Base-by-base conservation (phyloP, 2,797 vertebrate genomes). In the Ptychobarbus kaznakovi region DNA sequence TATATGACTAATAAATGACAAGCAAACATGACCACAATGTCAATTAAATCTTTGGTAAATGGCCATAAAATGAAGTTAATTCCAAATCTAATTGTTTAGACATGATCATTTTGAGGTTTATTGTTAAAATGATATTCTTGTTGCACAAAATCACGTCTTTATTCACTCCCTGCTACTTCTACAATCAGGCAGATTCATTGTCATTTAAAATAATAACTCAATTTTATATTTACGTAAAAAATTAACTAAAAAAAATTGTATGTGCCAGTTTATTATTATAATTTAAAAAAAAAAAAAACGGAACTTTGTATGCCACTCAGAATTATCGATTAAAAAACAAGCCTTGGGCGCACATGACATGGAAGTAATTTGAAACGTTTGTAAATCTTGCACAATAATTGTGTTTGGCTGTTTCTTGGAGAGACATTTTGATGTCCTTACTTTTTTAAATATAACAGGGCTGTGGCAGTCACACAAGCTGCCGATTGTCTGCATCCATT, bases 401-500 rank as follows among this genome's bases (percentile, higher is more conserved):
- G 44, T 28, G 11, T 79, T 87, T 38, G 40, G 22, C 49, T 40
- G 74, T 69, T 86, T 84, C 74, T 87, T 70, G 13, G 77, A 73
- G 69, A 83, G 76, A 69, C 35, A 18, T 80, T 66, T 49, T 74
- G 56, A 81, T 83, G 72, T 74, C 74, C 83, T 53, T 63, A 69
- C 85, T 85, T 73, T 79, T 72, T 82, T 2, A 79, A 85, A 80
- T 68, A 51, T 66, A 65, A 32, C 28, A 82, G n/a, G 82, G 63
- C 73, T 63, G 28, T 4, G 38, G 81, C 38, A 87, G 87, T 86
- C 72, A 61, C 42, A 87, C 79, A 86, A 86, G 76, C 82, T 80
- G 51, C 81, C 51, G 84, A 86, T 84, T 89, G 82, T 90, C 78
- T 88, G 83, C 42, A 86, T 13, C 69, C 76, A 80, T 44, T 88